Base-by-base conservation (phyloP, 2,113 vertebrate species). In the Alectura lathami region DNA sequence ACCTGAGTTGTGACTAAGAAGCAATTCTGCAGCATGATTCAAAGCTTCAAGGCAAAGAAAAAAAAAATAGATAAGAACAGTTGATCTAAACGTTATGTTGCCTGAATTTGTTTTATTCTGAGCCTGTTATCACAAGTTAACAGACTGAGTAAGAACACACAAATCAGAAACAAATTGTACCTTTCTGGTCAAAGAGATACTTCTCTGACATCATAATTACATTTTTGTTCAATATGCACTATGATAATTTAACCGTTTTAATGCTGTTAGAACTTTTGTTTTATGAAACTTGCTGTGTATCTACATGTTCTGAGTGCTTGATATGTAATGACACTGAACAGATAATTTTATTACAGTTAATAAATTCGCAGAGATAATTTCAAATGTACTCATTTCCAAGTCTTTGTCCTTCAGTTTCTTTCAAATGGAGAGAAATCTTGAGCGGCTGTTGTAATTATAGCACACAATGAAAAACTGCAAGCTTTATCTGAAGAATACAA, bases 1-100 rank as follows among this genome's bases (percentile, higher is more conserved):
- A 79, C 68, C 83, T 60, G 70, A 91, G 73, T 2, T 85, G 78
- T 86, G 75, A 94, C 86, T 95, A 86, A 95, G 72, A 95, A 96
- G 56, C 64, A 83, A 67, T 87, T 48, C 24, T 60, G 56, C 36
- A 81, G 47, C 56, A 90, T 32, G 56, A 94, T 56, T 93, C 82
- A 88, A 93, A 91, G 78, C 64, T 68, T 81, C 29, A 24, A 10
- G 4, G 40, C 50, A 92, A 80, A 84, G 6, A 30, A 89, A 85
- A 90, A 86, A 78, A 23, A n/a, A n/a, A n/a, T n/a, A n/a, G n/a
- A 8, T 13, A 78, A 34, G 38, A 94, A 91, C 51, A 59, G 70
- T 40, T 59, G 24, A 91, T 59, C 50, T 74, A 86, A 89, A 89
- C 27, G 36, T 47, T 69, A 54, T 6, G 5, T 34, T 83, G 82